Conservation (phyloP, 2,113 vertebrate genomes). For the Gymnorhina tibicen region DNA sequence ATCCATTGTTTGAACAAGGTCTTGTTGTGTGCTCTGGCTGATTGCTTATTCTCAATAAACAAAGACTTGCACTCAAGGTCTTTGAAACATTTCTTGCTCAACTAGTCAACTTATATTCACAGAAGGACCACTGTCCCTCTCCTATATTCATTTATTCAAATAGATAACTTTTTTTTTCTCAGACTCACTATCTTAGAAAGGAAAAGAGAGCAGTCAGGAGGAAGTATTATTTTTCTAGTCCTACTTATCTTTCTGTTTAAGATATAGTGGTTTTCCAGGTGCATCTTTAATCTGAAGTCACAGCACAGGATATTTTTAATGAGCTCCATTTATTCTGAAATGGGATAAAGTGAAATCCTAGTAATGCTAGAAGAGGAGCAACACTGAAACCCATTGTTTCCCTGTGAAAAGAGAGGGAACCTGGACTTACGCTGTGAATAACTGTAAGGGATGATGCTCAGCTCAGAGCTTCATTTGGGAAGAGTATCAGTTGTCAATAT, state of each 20-base stretch:
- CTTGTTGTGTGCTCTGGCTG: constrained; percentile 28
- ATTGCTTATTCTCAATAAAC: constrained; percentile 46
- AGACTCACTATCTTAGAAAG: not conserved
- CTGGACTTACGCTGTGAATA: not conserved
- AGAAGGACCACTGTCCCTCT: not conserved
- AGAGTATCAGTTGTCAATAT: not conserved
- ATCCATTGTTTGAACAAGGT: constrained; percentile 32
- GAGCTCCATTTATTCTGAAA: not conserved
- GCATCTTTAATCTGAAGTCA: not conserved
- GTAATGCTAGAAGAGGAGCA: not conserved
- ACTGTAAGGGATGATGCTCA: not conserved
- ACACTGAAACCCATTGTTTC: not conserved
- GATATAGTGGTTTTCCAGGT: not conserved
- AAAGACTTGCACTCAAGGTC: constrained; percentile 25
- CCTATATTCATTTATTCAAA: not conserved
- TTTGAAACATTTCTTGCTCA: constrained; percentile 6
- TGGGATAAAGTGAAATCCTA: not conserved
- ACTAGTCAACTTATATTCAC: not conserved
- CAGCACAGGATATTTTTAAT: not conserved
- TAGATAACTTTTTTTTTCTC: not conserved
- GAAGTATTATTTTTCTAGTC: not conserved
- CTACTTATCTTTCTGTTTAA: not conserved
- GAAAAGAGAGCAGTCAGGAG: not conserved
- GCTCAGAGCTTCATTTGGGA: not conserved
- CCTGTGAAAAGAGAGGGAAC: not conserved